These are phyloP conservation scores for Oreotragus oreotragus DNA, from an alignment of 2,113 vertebrate species.

Conservation along the genomic window DNA sequence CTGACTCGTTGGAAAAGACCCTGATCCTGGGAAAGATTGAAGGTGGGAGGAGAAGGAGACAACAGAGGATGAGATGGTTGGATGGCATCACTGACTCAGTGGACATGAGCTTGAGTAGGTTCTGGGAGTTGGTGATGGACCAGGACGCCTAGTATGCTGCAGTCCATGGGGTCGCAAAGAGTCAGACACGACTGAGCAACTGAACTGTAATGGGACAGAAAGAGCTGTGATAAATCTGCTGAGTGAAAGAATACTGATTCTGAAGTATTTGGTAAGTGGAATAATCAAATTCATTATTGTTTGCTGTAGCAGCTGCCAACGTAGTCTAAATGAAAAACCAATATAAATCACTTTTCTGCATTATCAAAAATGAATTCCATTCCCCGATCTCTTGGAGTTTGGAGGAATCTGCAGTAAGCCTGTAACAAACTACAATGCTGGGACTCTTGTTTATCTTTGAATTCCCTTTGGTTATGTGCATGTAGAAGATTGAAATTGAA, in stretches of 20 bases:
- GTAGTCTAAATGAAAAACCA: conserved; percentile 58
- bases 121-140: neutral
- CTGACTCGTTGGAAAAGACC: neutral
- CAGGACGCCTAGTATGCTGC: neutral
- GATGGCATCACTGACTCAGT: neutral
- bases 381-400: neutral
- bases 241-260: conserved; percentile 52
- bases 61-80: neutral
- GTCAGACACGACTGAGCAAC: neutral
- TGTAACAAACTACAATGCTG: conserved; percentile 27
- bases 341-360: conserved; percentile 45
- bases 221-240: conserved; percentile 46
- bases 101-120: neutral
- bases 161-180: neutral
- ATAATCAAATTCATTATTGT: conserved; percentile 64
- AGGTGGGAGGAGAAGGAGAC: neutral
- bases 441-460: conserved; percentile 17
- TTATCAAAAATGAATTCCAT: conserved; percentile 50
- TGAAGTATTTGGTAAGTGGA: conserved; percentile 46
- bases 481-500: conserved; percentile 27
- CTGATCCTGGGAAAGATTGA: neutral
- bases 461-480: conserved; percentile 50
- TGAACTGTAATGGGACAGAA: neutral
- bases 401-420: conserved; percentile 3
- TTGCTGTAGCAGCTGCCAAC: conserved; percentile 63